Percentiles rank a stretch among this genome's conserved stretches.
These are phyloP conservation scores for Trinorchestia longiramus DNA, from an alignment of 1,140 invertebrate genomes.

Conservation along the genomic window DNA sequence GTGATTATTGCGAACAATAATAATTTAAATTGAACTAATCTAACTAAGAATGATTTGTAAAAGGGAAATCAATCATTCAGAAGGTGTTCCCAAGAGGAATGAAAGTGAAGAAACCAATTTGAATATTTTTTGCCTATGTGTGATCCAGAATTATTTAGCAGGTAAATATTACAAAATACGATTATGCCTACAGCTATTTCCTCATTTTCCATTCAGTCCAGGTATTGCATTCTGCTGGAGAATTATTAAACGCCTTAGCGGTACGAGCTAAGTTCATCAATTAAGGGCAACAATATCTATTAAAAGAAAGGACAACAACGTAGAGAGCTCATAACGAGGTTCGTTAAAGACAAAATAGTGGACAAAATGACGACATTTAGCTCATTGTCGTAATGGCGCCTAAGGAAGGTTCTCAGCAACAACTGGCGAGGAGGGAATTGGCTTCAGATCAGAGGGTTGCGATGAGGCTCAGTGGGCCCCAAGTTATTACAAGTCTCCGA, in stretches of 20 bases:
- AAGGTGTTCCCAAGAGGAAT: background rate
- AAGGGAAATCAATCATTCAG: too few relatives aligned
- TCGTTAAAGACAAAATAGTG: background rate
- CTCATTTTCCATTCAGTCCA: background rate
- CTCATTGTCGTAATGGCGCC: background rate
- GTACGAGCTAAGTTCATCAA: slow-evolving; percentile 4
- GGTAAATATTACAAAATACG: background rate
- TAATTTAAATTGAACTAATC: too few relatives aligned
- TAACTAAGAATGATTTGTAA: too few relatives aligned
- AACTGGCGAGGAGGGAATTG: background rate
- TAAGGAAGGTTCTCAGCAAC: background rate
- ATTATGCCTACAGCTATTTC: background rate
- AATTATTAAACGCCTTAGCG: background rate
- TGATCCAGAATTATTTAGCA: background rate
- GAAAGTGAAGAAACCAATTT: background rate
- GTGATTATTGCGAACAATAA: too few relatives aligned
- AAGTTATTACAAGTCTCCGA: background rate
- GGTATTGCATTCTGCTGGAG: background rate
- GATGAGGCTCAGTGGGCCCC: background rate
- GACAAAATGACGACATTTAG: background rate
- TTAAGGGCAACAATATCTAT: slow-evolving; percentile 25
- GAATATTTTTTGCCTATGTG: background rate
- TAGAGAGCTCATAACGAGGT: background rate
- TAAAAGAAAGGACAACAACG: slow-evolving; percentile 4
- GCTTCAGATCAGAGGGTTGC: background rate